Evolutionary conservation across 1,140 invertebrate genomes (phyloP).

Genomic region (Eueides isabella): DNA sequence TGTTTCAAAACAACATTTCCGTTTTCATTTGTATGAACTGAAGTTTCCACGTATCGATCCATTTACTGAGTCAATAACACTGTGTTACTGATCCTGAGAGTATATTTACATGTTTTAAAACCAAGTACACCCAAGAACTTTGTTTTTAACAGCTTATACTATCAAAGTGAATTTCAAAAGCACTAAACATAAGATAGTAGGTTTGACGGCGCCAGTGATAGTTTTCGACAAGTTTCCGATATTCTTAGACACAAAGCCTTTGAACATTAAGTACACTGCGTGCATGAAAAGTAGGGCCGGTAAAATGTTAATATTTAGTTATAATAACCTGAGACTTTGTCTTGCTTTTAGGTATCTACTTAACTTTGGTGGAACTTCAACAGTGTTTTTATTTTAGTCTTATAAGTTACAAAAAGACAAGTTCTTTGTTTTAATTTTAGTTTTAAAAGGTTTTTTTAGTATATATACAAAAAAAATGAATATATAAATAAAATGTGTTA

Average conservation of each 20-base stretch:
- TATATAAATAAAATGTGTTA: no score
- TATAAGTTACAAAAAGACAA: not conserved
- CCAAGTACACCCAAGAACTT: not conserved
- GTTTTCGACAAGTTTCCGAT: slow-evolving; percentile 40
- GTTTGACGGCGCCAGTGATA: slow-evolving; percentile 31
- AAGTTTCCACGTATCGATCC: not conserved
- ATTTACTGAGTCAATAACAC: not conserved
- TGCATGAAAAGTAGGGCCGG: slow-evolving; percentile 29
- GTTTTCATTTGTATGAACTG: not conserved
- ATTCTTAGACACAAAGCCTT: slow-evolving; percentile 36
- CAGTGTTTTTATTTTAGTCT: not conserved
- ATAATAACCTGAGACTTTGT: slow-evolving; percentile 8
- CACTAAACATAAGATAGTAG: slow-evolving; percentile 26
- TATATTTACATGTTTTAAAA: not conserved
- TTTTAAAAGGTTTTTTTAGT: no score
- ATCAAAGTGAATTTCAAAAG: slow-evolving; percentile 31
- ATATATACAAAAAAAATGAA: no score
- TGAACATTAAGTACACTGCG: slow-evolving; percentile 36
- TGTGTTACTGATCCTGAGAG: not conserved
- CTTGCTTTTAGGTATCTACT: slow-evolving; percentile 13
- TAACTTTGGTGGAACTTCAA: not conserved
- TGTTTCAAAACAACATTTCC: not conserved
- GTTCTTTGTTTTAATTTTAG: not conserved
- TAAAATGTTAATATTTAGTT: slow-evolving; percentile 14
- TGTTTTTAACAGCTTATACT: slow-evolving; percentile 10